Evolutionary conservation across 2,113 vertebrate species (phyloP).

Genomic region (Scomber scombrus): DNA sequence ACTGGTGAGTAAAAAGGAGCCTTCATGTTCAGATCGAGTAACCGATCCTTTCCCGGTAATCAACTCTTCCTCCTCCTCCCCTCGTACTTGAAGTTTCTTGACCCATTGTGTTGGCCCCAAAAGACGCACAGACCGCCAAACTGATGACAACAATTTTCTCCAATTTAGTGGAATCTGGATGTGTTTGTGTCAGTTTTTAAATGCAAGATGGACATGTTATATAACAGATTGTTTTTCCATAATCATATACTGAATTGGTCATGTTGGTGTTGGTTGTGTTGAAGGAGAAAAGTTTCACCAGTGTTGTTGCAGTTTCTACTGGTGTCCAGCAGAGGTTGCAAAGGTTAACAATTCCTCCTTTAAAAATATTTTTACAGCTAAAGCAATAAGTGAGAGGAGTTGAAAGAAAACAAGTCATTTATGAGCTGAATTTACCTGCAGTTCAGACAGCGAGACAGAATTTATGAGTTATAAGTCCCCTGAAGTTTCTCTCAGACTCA

Average conservation of each 20-base stretch:
- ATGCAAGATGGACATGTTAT: no score
- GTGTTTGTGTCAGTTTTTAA: not conserved
- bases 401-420: slow-evolving; percentile 1
- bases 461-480: not conserved
- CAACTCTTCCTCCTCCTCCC: not conserved
- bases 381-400: not conserved
- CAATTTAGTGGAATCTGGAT: not conserved
- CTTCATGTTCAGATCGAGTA: slow-evolving; percentile 31
- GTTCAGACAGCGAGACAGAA: not conserved
- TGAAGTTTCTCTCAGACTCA: not conserved
- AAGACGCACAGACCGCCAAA: not conserved
- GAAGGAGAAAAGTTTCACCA: no score
- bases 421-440: not conserved
- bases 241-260: no score
- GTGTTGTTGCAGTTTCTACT: not conserved
- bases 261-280: no score
- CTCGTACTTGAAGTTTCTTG: slow-evolving; percentile 24
- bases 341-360: slow-evolving; percentile 5
- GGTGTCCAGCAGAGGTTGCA: not conserved
- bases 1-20: slow-evolving; percentile 14
- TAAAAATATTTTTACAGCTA: slow-evolving; percentile 10
- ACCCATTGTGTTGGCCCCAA: not conserved
- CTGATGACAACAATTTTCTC: not conserved
- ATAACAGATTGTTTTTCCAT: no score
- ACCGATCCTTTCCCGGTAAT: slow-evolving; percentile 37